Evolutionary conservation across 2,113 vertebrate genomes (phyloP), one percentile per base, ranked within the genome.

Genomic region (Eupsittula cactorum): DNA sequence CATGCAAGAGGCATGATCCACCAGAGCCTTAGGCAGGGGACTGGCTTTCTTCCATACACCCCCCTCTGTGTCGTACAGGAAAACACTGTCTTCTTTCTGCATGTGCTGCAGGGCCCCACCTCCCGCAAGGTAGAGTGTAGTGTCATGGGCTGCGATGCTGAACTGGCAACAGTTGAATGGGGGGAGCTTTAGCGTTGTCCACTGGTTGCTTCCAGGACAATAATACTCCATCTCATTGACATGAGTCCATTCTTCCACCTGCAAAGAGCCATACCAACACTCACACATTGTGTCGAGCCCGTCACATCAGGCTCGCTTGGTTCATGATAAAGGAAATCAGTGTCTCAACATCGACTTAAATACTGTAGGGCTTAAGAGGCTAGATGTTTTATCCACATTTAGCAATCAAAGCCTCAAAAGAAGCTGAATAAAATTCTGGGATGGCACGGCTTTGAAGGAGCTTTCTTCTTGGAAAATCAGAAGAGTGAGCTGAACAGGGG

Each of bases 131-230:
- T 21, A 96, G 9, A 98, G 87, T 0, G 7, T 74, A 16, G 87
- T 85, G 46, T 79, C 31, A 1, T 65, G 50, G 29, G 71, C 81
- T 42, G 80, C 35, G 9, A 94, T 70, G 87, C 96, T 96, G 90
- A 98, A 97, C 87, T 97, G 97, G 76, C 92, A 97, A 77, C 90
- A 91, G 75, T 15, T 92, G 27, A 97, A 85, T 2, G 75, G 92
- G 4, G 91, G 84, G 1, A 85, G 86, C 0, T 1, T 82, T 17
- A 98, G 93, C 2, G 41, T 93, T 46, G 93, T 97, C 97, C 97
- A 97, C 90, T 95, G 97, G 7, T 97, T 95, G 24, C 60, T 86
- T 28, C 13, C 63, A 9, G 97, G 97, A 29, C 94, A 95, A 12
- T 97, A 98, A 71, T 24, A 91, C 62, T 98, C 96, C 0, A 3